phyloP scores from a whole-genome alignment of 2,113 vertebrate genomes.

The Lipotes vexillifer region DNA sequence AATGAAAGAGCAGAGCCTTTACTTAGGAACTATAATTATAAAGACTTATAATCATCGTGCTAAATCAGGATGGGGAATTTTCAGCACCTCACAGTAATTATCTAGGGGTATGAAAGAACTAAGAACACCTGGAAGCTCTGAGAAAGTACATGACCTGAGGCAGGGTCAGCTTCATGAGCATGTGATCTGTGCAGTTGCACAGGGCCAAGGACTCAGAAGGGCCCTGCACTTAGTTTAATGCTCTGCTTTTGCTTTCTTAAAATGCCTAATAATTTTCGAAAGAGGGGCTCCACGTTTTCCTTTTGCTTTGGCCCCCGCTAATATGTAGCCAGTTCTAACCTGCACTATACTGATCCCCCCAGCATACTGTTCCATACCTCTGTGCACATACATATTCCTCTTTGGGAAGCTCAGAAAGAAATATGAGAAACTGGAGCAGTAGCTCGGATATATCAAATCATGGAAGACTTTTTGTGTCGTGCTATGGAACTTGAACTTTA shows the following conservation, averaged over 20 bases:
- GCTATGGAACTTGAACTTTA: neutral
- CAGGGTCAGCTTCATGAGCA: neutral
- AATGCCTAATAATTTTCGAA: neutral
- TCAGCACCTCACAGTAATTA: conserved; percentile 60
- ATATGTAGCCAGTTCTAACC: neutral
- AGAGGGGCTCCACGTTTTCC: neutral
- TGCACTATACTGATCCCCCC: neutral
- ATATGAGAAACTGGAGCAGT: neutral
- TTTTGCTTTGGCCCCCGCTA: conserved; percentile 3
- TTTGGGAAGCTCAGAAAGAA: conserved; percentile 8
- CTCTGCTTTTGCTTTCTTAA: neutral
- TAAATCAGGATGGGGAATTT: conserved; percentile 65
- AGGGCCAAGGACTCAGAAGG: neutral
- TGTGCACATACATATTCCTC: neutral
- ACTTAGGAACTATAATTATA: conserved; percentile 64
- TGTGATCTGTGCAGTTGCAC: neutral
- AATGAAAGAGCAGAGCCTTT: conserved; percentile 65
- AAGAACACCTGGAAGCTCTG: conserved; percentile 52
- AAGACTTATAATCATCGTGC: conserved; percentile 63
- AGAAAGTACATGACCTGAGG: conserved; percentile 20
- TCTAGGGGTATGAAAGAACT: conserved; percentile 38
- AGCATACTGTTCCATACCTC: neutral
- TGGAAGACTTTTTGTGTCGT: neutral
- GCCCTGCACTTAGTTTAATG: neutral
- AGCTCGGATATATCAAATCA: neutral